Base-by-base conservation (phyloP, 1,140 invertebrate genomes). In the Drosophila ficusphila region DNA sequence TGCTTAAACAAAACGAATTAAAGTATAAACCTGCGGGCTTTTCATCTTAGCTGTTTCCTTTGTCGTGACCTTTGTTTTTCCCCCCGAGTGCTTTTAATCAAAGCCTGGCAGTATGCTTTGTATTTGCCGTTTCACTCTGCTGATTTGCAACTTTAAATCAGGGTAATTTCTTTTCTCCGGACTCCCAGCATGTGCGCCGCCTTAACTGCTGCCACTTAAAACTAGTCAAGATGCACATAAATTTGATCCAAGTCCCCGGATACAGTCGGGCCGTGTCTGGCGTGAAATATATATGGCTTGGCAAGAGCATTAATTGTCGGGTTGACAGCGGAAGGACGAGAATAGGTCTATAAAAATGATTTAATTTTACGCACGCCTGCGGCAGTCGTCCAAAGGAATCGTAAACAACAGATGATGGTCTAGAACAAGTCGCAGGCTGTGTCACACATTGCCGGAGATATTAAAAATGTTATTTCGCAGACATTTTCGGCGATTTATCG, bases 341-440 rank as follows among this genome's bases (percentile, higher is more conserved):
- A 41, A 52, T 47, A 25, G 52, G 60, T 61, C 76, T 57, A 81
- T 85, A 86, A 85, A 85, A 85, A 86, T 85, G 81, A 85, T 85
- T 85, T 85, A 86, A 86, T 86, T 85, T 86, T 61, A 68, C 76
- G 72, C 76, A 79, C 68, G 71, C 64, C 65, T 79, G 71, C 65
- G 14, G 42, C n/a, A 5, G 33, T 4, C 27, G 36, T 25, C 34
- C 49, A 21, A 16, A 36, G 49, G 49, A 42, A 48, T 64, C 36
- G 51, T 36, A 51, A 60, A 70, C 46, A 69, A 52, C 16, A 18
- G 65, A 49, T 49, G 33, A 38, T 64, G 41, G 41, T 25, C 18
- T 48, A 65, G 25, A 18, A 41, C 7, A 31, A 67, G 60, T 52
- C 27, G 4, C 64, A 67, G 61, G 61, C 8, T 68, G 64, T 67